Evolutionary conservation across 23 tunicate genomes (phyloP).

Genomic region (Styela clava): DNA sequence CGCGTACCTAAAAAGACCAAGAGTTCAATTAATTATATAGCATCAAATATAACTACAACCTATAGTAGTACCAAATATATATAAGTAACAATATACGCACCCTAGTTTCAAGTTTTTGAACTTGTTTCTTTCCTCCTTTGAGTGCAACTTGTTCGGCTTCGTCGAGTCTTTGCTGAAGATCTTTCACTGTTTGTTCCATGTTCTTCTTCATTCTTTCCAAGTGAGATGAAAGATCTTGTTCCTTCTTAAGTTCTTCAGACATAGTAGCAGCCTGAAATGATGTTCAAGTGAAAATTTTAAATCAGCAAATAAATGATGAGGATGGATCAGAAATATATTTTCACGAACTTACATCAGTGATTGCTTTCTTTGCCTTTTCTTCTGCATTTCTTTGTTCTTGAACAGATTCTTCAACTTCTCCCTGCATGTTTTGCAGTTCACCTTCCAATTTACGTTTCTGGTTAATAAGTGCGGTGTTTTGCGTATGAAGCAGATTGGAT

Average conservation of each 20-base stretch:
- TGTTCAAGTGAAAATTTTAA: background rate
- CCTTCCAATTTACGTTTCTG: conserved; percentile 38
- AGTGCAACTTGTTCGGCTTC: conserved; percentile 97
- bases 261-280: conserved; percentile 76
- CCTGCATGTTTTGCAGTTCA: conserved; percentile 19
- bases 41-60: too few relatives aligned
- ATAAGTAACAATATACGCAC: too few relatives aligned
- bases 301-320: too few relatives aligned
- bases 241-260: conserved; percentile 81
- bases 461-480: conserved; percentile 37
- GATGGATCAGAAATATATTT: too few relatives aligned
- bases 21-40: too few relatives aligned
- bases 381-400: conserved; percentile 34
- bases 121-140: conserved; percentile 61
- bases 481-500: conserved; percentile 37
- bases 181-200: conserved; percentile 92
- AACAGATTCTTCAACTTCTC: conserved; percentile 35
- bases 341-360: conserved; percentile 76
- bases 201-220: conserved; percentile 46
- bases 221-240: conserved; percentile 44
- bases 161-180: conserved; percentile 89
- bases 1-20: conserved; percentile 90
- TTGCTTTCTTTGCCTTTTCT: conserved; percentile 88
- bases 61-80: too few relatives aligned
- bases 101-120: conserved; percentile 38